Percentiles rank a stretch among this genome's conserved stretches.
phyloP scores from a whole-genome alignment of 37 sponge, comb jelly and placozoan species.

The Petrosia ficiformis region DNA sequence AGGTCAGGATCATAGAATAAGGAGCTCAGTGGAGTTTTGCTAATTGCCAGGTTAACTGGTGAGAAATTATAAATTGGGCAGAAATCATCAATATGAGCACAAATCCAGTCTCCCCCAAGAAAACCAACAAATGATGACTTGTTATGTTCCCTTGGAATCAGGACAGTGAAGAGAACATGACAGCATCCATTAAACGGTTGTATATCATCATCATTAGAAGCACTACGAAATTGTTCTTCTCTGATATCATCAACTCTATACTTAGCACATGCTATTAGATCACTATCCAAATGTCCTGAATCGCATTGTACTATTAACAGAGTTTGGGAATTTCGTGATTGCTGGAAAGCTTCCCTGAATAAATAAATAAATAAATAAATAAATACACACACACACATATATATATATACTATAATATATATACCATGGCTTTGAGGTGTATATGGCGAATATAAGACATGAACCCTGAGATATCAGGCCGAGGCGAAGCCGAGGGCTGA shows the following conservation, averaged over 20 bases:
- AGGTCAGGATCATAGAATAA: background rate
- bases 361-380: no score
- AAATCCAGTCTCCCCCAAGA: conserved; percentile 78
- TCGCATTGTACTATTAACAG: conserved; percentile 85
- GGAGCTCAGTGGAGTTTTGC: background rate
- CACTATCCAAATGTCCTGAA: conserved; percentile 69
- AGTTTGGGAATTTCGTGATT: background rate
- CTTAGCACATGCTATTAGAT: conserved; percentile 90
- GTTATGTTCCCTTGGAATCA: conserved; percentile 30
- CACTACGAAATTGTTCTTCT: background rate
- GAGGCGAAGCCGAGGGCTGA: no score
- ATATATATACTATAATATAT: no score
- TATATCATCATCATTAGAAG: background rate
- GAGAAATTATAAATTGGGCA: conserved; percentile 11
- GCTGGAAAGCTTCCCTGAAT: conserved; percentile 1
- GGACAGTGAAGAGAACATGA: conserved; percentile 60
- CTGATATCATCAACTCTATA: conserved; percentile 55
- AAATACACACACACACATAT: no score
- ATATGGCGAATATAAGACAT: no score
- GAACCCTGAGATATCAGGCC: no score
- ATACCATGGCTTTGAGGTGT: no score
- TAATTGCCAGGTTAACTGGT: background rate
- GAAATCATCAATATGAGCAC: conserved; percentile 72
- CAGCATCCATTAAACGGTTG: background rate
- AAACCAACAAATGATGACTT: conserved; percentile 61